Evolutionary conservation across 2,113 vertebrate genomes (phyloP), one percentile per base, ranked within the genome.

Genomic region (Dolichallabes microphthalmus): DNA sequence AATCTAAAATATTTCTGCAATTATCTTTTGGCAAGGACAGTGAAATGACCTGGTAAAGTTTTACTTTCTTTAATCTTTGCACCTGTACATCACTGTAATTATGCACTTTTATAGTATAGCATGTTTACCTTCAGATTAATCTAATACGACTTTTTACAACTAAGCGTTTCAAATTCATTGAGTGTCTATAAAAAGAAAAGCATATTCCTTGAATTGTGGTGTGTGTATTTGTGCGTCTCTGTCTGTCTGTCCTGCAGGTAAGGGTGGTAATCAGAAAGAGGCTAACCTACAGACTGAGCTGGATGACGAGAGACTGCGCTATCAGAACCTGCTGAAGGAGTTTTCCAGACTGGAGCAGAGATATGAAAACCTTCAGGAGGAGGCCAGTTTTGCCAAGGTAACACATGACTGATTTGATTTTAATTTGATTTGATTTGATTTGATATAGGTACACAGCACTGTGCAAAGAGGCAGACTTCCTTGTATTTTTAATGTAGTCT

Each of bases 271-370:
- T 17, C 71, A 85, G 81, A 93, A 91, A 75, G 95, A 96, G 87
- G 92, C 87, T 0, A 80, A 90, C n/a, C 91, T 96, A 87, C 95
- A 95, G 90, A 91, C 91, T 0, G 98, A 99, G 35, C 91, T 99
- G 88, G 96, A 98, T 25, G 95, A 94, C 0, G 97, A 99, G 84
- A 90, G 97, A 0, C 93, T 94, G 78, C 95, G 96, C 22, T 97
- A 99, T 88, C 98, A 99, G 93, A 98, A 97, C 75, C 95, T 98
- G 0, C 92, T 99, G 17, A 98, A 98, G 89, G 97, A 99, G 20
- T 97, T 95, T 90, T 96, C 97, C 0, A 91, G 92, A 58, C 87
- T 99, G 92, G 98, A 99, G 93, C 97, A 97, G 93, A 94, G 96
- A 95, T 98, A 96, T 0, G 97, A 99, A 87, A 98, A 96, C 90